Base-by-base conservation (phyloP, 2,888 invertebrate genomes). In the Dendrolimus pini region DNA sequence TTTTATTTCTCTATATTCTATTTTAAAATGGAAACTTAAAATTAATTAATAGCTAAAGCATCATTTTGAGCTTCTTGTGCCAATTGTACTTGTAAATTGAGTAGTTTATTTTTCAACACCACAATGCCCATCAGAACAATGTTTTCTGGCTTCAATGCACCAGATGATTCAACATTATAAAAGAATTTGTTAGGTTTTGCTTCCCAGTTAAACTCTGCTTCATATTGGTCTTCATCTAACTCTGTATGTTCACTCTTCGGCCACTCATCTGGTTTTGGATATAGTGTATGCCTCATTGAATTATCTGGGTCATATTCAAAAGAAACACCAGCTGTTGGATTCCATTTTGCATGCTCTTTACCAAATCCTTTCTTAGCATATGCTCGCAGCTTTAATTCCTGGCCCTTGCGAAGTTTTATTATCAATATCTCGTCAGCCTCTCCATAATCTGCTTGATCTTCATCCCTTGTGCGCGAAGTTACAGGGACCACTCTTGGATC, bases 221-320 rank as follows among this genome's bases (percentile, higher is more conserved):
- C 97, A 88, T 95, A 95, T 80, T 96, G 96, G 75, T 97, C 96
- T 72, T 98, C 98, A 64, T 97, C 97, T 13, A 99, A 83, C 82
- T 98, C 97, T 9, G 97, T 95, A 79, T 98, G 98, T 91, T 99
- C 99, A 87, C 98, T 99, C 83, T 98, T 98, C 0, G 99, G 99
- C 99, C 99, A 99, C 84, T 99, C 99, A 74, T 99, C 98, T 3
- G 99, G 98, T 80, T 97, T 98, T 0, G 99, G 98, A 71, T 93
- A 98, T 52, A 98, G 90, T 2, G 99, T 99, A 77, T 99, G 99
- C 53, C 98, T 92, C 94, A 99, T 96, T 0, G 96, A 92, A 89
- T 99, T 99, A 78, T 99, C 99, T 0, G 99, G 99, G 88, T 99
- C 99, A 88, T 99, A 99, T 84, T 99, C 99, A 85, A 99, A 99